Percentiles rank a stretch among this genome's conserved stretches.
Conservation (phyloP, 2,113 vertebrate species). For the Phoxinus phoxinus region DNA sequence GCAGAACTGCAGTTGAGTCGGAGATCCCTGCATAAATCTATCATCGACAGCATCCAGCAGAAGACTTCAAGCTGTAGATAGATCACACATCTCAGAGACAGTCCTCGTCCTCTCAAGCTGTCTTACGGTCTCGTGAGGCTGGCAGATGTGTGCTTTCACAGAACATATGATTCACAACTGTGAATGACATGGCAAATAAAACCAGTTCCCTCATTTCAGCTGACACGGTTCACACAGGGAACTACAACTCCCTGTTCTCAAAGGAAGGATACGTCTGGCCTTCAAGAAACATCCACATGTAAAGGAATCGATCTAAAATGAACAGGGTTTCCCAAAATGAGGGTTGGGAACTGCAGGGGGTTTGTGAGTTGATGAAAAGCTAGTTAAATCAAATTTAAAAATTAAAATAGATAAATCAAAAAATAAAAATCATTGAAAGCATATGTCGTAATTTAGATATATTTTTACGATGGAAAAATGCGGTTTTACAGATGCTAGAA, state of each 20-base stretch:
- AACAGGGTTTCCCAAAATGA: neutral
- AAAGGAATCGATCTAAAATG: neutral
- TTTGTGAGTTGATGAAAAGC: too few relatives aligned
- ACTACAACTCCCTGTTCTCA: neutral
- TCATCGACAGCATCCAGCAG: neutral
- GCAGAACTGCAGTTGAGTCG: neutral
- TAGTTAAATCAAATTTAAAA: too few relatives aligned
- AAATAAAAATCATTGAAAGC: too few relatives aligned
- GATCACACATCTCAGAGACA: neutral
- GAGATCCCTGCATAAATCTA: neutral
- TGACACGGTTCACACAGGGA: neutral
- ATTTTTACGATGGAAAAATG: too few relatives aligned
- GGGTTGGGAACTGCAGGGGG: neutral
- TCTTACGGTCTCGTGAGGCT: neutral
- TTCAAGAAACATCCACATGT: neutral
- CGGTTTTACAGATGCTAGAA: too few relatives aligned
- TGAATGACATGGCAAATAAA: neutral
- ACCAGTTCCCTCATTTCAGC: neutral
- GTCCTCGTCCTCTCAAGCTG: neutral
- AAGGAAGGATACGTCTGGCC: too few relatives aligned
- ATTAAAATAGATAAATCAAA: too few relatives aligned
- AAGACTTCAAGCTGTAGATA: neutral
- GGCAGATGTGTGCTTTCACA: neutral
- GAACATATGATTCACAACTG: neutral
- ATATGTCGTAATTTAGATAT: too few relatives aligned